These are phyloP conservation scores for Telmatherina bonti DNA, from an alignment of 2,797 vertebrate genomes.

Conservation along the genomic window DNA sequence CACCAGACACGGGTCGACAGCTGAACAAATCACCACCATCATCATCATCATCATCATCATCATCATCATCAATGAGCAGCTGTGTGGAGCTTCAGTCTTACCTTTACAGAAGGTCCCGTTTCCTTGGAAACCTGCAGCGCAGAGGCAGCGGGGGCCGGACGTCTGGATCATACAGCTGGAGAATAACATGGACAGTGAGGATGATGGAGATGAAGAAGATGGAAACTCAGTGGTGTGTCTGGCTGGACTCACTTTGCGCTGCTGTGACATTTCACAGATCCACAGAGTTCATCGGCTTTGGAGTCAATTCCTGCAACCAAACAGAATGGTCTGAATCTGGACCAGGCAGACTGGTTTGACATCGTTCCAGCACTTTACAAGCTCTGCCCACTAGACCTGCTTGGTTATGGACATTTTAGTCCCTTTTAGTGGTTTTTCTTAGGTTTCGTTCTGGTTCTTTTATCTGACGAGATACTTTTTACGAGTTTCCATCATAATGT, in stretches of 20 bases:
- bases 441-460: no score
- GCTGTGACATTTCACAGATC: constrained; percentile 85
- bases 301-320: constrained; percentile 85
- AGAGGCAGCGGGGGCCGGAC: constrained; percentile 82
- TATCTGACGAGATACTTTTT: no score
- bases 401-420: no score
- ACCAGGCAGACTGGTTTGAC: no score
- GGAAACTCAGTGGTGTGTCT: background rate
- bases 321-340: no score
- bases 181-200: no score
- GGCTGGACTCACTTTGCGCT: constrained; percentile 92
- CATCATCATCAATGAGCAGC: background rate
- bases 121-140: constrained; percentile 90
- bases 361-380: no score
- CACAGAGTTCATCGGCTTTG: constrained; percentile 80
- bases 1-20: constrained; percentile 83
- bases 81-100: constrained; percentile 47
- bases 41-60: background rate
- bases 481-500: no score
- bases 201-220: constrained; percentile 10
- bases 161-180: constrained; percentile 83
- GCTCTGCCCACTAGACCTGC: no score
- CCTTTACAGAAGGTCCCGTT: constrained; percentile 92
- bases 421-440: no score
- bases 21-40: constrained; percentile 67